Base-by-base conservation (phyloP, 1,140 invertebrate genomes). In the Paraescarpia echinospica region DNA sequence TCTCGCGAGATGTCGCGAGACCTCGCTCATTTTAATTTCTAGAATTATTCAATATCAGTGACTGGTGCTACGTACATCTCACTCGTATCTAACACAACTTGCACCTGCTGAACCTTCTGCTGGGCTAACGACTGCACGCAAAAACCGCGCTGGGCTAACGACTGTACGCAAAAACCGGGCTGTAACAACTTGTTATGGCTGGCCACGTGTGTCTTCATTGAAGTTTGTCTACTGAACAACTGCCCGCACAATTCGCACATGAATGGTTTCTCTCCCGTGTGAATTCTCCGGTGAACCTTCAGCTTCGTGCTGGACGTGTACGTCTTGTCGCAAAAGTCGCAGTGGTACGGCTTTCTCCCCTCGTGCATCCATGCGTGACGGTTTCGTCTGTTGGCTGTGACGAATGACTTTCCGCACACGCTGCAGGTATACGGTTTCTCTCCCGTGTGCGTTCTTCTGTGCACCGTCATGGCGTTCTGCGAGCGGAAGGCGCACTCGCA, bases 281-380 rank as follows among this genome's bases (percentile, higher is more conserved):
- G 96, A 12, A 96, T 95, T 22, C 96, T 94, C 33, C 96, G 94
- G 94, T 96, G 96, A 90, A 96, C 95, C 93, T 96, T 96, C 94
- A 96, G 95, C 92, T 96, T 96, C 35, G 96, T 96, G n/a, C 95
- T 94, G 88, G 95, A 94, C 35, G 95, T 94, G 94, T 96, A 96
- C 9, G 95, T 94, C 92, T 96, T 95, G 9, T 94, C 94, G 93
- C 96, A 97, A n/a, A 96, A 95, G 14, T 95, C 94, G 93, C 96
- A 97, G n/a, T 94, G 93, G 12, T 95, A 94, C 8, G 96, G 96
- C 93, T 96, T 96, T 91, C 95, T 95, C 41, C 96, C 96, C 5
- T 95, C 96, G 95, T 99, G 99, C 0, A 98, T 99, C 94, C 99
- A 98, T 97, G 99, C 98, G 95, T 99, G 98, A 93, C 99, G 99